Evolutionary conservation across 2,797 vertebrate species (phyloP).

Genomic region (Anolis apletophallus): DNA sequence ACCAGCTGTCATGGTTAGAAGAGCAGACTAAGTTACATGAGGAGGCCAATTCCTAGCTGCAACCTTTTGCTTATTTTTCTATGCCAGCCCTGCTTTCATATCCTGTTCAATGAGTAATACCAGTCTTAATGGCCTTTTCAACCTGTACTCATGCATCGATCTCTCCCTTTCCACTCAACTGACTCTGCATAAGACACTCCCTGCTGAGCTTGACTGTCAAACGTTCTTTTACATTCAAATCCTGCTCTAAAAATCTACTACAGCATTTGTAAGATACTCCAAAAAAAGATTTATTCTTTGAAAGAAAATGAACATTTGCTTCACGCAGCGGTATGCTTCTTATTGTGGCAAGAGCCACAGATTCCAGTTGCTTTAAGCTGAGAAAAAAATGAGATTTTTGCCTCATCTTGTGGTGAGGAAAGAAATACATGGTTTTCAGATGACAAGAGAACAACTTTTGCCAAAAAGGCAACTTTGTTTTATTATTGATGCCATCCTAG

Average conservation of each 20-base stretch:
- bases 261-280: neutral
- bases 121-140: slow-evolving; percentile 16
- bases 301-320: neutral
- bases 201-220: slow-evolving; percentile 2
- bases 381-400: neutral
- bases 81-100: neutral
- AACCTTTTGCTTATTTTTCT: slow-evolving; percentile 1
- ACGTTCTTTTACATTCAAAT: slow-evolving; percentile 1
- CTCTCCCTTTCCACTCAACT: neutral
- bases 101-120: slow-evolving; percentile 15
- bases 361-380: neutral
- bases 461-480: neutral
- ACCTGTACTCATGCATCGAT: neutral
- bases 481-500: neutral
- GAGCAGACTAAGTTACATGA: neutral
- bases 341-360: neutral
- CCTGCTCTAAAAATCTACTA: neutral
- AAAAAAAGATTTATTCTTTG: slow-evolving; percentile 2
- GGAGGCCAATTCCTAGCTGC: neutral
- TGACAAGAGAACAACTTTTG: neutral
- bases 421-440: neutral
- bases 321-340: neutral
- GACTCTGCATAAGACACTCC: neutral
- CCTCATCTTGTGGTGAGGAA: neutral
- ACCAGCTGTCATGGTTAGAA: neutral